These are phyloP conservation scores for Chymomyza costata DNA, from an alignment of 1,140 invertebrate genomes.

Conservation along the genomic window DNA sequence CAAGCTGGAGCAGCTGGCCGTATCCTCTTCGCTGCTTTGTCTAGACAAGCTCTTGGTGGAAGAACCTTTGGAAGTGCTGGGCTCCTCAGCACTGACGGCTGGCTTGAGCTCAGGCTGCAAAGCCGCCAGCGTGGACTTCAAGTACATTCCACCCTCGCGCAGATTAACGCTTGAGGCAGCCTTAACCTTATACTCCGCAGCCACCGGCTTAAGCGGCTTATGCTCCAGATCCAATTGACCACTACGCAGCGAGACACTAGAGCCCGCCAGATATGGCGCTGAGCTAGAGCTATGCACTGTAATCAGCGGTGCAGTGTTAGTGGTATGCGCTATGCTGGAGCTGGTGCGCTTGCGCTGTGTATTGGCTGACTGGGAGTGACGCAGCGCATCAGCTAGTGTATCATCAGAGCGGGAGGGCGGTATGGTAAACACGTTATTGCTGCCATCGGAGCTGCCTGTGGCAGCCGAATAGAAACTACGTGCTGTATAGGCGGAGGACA, in stretches of 20 bases:
- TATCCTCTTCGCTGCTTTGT: constrained; percentile 66
- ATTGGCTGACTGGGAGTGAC: constrained; percentile 40
- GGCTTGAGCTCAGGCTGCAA: constrained; percentile 57
- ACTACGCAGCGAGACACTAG: constrained; percentile 53
- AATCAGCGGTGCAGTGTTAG: constrained; percentile 45
- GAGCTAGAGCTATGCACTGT: constrained; percentile 65
- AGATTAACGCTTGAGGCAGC: constrained; percentile 61
- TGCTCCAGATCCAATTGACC: constrained; percentile 77
- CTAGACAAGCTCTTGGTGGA: constrained; percentile 54
- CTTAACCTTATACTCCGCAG: constrained; percentile 39
- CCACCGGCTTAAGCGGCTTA: constrained; percentile 44
- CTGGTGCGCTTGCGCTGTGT: constrained; percentile 75
- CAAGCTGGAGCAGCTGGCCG: constrained; percentile 60
- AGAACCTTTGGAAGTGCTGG: constrained; percentile 53
- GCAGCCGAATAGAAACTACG: constrained; percentile 66
- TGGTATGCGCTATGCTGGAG: constrained; percentile 67
- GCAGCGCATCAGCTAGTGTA: constrained; percentile 79
- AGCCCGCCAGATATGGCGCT: constrained; percentile 66
- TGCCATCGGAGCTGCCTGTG: constrained; percentile 32
- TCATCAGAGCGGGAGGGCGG: constrained; percentile 87
- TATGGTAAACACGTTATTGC: constrained; percentile 76
- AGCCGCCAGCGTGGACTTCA: constrained; percentile 72
- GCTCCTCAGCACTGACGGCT: constrained; percentile 34
- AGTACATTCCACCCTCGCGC: constrained; percentile 75
- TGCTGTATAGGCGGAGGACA: constrained; percentile 56